phyloP scores from a whole-genome alignment of 53 echinoderm and acorn worm species.

The Echinarachnius parma region DNA sequence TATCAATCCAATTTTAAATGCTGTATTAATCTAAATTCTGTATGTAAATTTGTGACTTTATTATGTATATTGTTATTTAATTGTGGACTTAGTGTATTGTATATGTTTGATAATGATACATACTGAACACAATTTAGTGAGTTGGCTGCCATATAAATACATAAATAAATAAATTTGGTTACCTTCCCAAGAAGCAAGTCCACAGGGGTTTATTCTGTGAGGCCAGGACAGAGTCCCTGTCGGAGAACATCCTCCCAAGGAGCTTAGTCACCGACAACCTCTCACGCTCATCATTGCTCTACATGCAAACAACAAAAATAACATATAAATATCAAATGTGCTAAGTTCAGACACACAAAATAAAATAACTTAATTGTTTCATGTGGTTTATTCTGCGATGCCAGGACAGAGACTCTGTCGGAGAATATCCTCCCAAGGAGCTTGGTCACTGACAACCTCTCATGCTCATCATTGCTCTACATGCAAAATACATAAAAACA shows the following conservation, averaged over 20 bases:
- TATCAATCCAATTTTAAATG: no score
- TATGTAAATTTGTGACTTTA: no score
- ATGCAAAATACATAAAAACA: no score
- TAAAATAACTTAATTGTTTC: no score
- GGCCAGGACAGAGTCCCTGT: conserved; percentile 92
- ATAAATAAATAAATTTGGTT: not conserved
- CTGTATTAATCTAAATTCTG: no score
- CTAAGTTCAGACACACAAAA: no score
- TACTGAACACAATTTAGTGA: no score
- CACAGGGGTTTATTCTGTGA: conserved; percentile 93
- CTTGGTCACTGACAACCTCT: conserved; percentile 71
- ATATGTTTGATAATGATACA: no score
- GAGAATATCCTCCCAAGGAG: conserved; percentile 82
- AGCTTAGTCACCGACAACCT: conserved; percentile 87
- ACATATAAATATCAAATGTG: no score
- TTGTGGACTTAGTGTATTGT: no score
- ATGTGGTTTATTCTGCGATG: conserved; percentile 77
- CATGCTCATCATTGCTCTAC: conserved; percentile 83
- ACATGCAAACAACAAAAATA: not conserved
- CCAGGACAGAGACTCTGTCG: conserved; percentile 80
- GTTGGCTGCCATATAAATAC: not conserved
- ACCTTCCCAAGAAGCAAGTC: conserved; percentile 99
- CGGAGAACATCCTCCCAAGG: conserved; percentile 94
- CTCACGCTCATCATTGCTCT: conserved; percentile 98
- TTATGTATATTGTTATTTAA: no score